phyloP scores from a whole-genome alignment of 2,888 invertebrate species.

The Philereme vetulata region DNA sequence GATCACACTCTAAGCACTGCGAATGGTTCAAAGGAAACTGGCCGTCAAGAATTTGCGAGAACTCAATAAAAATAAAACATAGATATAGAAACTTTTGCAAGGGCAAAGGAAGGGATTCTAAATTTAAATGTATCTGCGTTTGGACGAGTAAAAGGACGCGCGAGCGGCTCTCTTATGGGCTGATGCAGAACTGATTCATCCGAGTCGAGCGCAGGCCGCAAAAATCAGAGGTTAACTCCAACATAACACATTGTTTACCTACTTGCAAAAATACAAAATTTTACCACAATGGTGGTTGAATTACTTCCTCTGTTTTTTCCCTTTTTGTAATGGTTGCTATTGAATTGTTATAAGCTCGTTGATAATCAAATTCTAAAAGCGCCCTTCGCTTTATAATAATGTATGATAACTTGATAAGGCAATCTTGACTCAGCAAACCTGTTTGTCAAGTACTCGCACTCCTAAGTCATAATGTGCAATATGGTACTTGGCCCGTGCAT shows the following conservation, averaged over 20 bases:
- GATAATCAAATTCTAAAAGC: constrained; percentile 30
- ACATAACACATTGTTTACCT: constrained; percentile 73
- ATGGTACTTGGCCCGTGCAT: constrained; percentile 50
- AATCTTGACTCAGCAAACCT: constrained; percentile 35
- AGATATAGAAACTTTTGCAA: constrained; percentile 53
- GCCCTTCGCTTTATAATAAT: constrained; percentile 24
- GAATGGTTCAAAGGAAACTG: constrained; percentile 58
- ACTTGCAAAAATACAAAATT: constrained; percentile 24
- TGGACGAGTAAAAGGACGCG: constrained; percentile 63
- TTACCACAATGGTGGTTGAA: constrained; percentile 6
- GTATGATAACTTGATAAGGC: constrained; percentile 36
- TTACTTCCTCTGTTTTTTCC: no score
- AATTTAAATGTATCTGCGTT: constrained; percentile 75
- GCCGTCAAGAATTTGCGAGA: constrained; percentile 55
- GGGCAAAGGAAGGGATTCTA: constrained; percentile 72
- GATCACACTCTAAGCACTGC: constrained; percentile 45
- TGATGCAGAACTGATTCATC: constrained; percentile 80
- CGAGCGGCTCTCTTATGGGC: constrained; percentile 78
- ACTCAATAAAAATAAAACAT: constrained; percentile 52
- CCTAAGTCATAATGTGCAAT: constrained; percentile 30
- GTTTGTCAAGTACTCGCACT: constrained; percentile 18
- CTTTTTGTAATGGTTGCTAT: constrained; percentile 31
- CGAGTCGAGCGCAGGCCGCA: constrained; percentile 66
- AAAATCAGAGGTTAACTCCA: constrained; percentile 60
- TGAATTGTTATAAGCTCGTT: constrained; percentile 21